These are phyloP conservation scores for Pitta sordida DNA, from an alignment of 2,113 vertebrate species.

Conservation along the genomic window DNA sequence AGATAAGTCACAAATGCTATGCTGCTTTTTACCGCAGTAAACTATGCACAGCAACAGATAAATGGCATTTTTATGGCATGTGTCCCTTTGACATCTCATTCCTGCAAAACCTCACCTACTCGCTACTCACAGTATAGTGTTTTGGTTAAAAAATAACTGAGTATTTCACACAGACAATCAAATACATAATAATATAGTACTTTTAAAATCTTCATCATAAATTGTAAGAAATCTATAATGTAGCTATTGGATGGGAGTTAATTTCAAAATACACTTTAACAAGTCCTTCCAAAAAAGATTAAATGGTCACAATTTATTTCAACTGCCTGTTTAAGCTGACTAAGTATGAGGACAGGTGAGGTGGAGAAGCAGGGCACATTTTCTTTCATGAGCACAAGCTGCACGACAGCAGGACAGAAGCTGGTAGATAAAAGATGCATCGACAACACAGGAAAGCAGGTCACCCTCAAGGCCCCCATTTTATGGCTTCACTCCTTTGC, in stretches of 20 bases:
- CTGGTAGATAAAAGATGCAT: neutral
- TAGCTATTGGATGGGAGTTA: neutral
- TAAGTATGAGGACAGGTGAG: neutral
- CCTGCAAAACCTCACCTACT: neutral
- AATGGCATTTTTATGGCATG: neutral
- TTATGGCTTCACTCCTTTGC: neutral
- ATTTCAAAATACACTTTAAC: constrained; percentile 3
- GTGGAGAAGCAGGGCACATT: neutral
- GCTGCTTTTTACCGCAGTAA: neutral
- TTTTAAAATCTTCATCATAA: neutral
- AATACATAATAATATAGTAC: neutral
- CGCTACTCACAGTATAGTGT: neutral
- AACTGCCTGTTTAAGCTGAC: neutral
- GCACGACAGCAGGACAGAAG: neutral
- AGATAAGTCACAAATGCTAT: neutral
- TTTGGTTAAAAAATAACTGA: neutral
- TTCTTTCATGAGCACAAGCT: neutral
- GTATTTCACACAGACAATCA: neutral
- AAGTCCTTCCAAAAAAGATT: neutral
- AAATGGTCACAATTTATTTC: neutral
- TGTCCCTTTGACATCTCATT: neutral
- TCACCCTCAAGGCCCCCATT: neutral
- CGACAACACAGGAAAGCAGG: no score
- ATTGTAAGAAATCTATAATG: neutral
- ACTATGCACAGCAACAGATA: neutral